Conservation (phyloP, 64 coral and sea anemone genomes). For the Stichodactyla mertensii region DNA sequence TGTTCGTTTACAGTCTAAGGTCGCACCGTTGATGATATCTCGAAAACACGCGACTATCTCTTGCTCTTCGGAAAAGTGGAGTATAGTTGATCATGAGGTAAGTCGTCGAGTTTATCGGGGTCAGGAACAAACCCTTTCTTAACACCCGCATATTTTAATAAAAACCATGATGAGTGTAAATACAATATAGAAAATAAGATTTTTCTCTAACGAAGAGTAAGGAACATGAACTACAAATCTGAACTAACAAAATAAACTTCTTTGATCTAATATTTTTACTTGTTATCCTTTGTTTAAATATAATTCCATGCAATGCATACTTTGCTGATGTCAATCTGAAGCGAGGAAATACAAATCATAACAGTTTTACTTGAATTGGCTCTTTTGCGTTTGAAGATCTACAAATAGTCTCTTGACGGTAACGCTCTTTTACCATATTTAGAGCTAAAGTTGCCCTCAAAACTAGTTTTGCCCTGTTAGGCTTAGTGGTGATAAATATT, state of each 20-base stretch:
- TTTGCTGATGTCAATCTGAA: too few relatives aligned
- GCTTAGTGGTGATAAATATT: constrained; percentile 3
- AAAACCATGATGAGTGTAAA: too few relatives aligned
- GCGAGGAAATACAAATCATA: neutral
- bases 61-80: constrained; percentile 63
- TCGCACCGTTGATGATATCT: constrained; percentile 85
- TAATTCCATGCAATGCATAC: too few relatives aligned
- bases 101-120: neutral
- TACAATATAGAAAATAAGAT: too few relatives aligned
- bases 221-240: too few relatives aligned
- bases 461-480: neutral
- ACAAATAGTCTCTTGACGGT: neutral
- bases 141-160: neutral
- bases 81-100: constrained; percentile 86
- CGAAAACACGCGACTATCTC: constrained; percentile 86
- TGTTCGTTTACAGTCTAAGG: constrained; percentile 69
- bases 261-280: too few relatives aligned
- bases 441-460: neutral
- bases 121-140: neutral
- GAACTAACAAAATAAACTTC: too few relatives aligned
- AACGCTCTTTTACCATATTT: too few relatives aligned
- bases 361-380: neutral
- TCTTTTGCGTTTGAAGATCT: neutral
- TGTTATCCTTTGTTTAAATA: too few relatives aligned
- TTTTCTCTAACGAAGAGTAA: too few relatives aligned